phyloP scores from a whole-genome alignment of 2,113 vertebrate species.

The Hepsetus odoe region DNA sequence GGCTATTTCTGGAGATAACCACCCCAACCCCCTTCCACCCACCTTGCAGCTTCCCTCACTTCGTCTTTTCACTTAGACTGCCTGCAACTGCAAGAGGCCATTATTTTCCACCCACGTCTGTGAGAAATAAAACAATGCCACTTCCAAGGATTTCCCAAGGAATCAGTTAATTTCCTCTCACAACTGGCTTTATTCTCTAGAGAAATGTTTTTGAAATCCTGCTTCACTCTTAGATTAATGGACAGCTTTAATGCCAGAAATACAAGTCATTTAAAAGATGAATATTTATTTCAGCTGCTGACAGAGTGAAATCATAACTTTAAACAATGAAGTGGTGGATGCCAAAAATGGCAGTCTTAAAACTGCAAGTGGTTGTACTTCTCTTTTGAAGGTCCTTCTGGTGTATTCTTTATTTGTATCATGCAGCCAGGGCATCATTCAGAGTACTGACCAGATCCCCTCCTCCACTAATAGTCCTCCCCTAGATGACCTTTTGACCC shows the following conservation, averaged over 20 bases:
- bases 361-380: conserved; percentile 10
- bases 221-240: conserved; percentile 8
- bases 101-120: conserved; percentile 61
- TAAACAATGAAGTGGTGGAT: conserved; percentile 22
- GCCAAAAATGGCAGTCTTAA: conserved; percentile 40
- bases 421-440: conserved; percentile 41
- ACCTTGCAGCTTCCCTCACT: conserved; percentile 11
- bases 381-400: conserved; percentile 38
- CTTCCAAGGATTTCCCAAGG: conserved; percentile 63
- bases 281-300: conserved; percentile 17
- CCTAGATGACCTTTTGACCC: conserved; percentile 50
- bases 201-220: background rate
- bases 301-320: conserved; percentile 16
- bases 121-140: conserved; percentile 68
- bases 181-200: conserved; percentile 9
- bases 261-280: conserved; percentile 17
- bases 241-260: conserved; percentile 31
- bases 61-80: conserved; percentile 56
- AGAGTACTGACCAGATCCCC: conserved; percentile 2
- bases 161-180: conserved; percentile 60
- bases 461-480: conserved; percentile 32
- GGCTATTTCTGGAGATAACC: conserved; percentile 65
- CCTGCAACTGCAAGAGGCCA: conserved; percentile 52
- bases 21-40: conserved; percentile 6
- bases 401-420: conserved; percentile 47